Conservation (phyloP, 2,797 vertebrate genomes). For the Rhinogobio ventralis region DNA sequence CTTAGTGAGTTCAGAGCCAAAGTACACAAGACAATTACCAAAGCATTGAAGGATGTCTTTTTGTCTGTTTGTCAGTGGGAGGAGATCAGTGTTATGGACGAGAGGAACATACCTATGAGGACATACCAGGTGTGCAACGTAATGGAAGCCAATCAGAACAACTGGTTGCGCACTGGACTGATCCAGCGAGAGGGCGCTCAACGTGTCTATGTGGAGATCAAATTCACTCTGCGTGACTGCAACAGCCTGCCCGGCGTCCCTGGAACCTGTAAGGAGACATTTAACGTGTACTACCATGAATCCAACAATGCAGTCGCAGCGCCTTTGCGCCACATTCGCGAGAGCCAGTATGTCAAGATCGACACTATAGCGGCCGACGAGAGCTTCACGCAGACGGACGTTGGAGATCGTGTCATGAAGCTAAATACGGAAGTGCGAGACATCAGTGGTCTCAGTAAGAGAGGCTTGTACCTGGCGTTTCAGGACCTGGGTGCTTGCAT, state of each 20-base stretch:
- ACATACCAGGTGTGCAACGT: constrained; percentile 99
- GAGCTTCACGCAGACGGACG: constrained; percentile 98
- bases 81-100: constrained; percentile 98
- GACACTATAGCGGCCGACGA: constrained; percentile 99
- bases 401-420: constrained; percentile 97
- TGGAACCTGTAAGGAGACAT: constrained; percentile 98
- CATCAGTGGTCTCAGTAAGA: constrained; percentile 91
- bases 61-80: constrained; percentile 86
- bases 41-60: constrained; percentile 4
- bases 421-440: constrained; percentile 97
- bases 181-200: constrained; percentile 91
- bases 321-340: constrained; percentile 59
- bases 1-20: not conserved
- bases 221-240: constrained; percentile 97
- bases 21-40: constrained; percentile 10
- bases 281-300: constrained; percentile 98
- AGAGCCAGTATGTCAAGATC: constrained; percentile 78
- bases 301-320: constrained; percentile 83
- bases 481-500: constrained; percentile 98
- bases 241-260: constrained; percentile 97
- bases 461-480: constrained; percentile 96
- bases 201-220: constrained; percentile 97
- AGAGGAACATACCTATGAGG: constrained; percentile 97
- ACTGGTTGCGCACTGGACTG: constrained; percentile 98
- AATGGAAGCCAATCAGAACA: constrained; percentile 98